phyloP scores from a whole-genome alignment of 1,140 invertebrate genomes.

The Philaenus spumarius region DNA sequence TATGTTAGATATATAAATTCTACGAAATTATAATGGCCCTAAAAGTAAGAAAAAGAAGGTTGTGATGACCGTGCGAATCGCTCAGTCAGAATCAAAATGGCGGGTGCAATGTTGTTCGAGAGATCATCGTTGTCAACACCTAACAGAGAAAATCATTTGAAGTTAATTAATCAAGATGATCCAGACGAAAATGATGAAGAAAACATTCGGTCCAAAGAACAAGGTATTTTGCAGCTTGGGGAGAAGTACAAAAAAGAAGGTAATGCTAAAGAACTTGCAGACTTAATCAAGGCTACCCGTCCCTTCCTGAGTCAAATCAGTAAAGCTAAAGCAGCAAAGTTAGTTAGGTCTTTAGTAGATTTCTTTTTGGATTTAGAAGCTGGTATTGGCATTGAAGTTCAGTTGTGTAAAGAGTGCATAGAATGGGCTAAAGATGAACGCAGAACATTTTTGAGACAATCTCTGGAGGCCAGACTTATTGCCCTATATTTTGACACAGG shows the following conservation, averaged over 20 bases:
- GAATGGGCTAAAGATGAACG: slow-evolving; percentile 98
- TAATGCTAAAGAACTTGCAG: slow-evolving; percentile 88
- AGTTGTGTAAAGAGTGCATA: slow-evolving; percentile 95
- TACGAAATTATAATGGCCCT: too few relatives aligned
- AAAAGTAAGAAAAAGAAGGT: too few relatives aligned
- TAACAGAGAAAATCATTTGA: slow-evolving; percentile 61
- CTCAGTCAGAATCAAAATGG: slow-evolving; percentile 50
- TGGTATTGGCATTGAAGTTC: slow-evolving; percentile 81
- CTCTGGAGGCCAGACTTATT: slow-evolving; percentile 87
- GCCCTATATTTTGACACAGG: slow-evolving; percentile 92
- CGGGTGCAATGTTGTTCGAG: slow-evolving; percentile 80
- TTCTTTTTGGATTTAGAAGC: slow-evolving; percentile 96
- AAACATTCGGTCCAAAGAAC: slow-evolving; percentile 82
- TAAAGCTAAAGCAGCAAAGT: slow-evolving; percentile 98
- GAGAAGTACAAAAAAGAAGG: slow-evolving; percentile 86
- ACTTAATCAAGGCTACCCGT: slow-evolving; percentile 87
- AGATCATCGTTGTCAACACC: slow-evolving; percentile 55
- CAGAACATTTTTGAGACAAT: slow-evolving; percentile 93
- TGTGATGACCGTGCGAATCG: too few relatives aligned
- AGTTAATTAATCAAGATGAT: slow-evolving; percentile 63
- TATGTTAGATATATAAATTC: too few relatives aligned
- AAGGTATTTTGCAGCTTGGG: slow-evolving; percentile 81
- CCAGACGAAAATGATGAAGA: slow-evolving; percentile 52
- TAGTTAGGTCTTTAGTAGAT: slow-evolving; percentile 94
- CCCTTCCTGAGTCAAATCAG: slow-evolving; percentile 92